Base-by-base conservation (phyloP, 2,888 invertebrate genomes). In the Leptinotarsa tumamoca region DNA sequence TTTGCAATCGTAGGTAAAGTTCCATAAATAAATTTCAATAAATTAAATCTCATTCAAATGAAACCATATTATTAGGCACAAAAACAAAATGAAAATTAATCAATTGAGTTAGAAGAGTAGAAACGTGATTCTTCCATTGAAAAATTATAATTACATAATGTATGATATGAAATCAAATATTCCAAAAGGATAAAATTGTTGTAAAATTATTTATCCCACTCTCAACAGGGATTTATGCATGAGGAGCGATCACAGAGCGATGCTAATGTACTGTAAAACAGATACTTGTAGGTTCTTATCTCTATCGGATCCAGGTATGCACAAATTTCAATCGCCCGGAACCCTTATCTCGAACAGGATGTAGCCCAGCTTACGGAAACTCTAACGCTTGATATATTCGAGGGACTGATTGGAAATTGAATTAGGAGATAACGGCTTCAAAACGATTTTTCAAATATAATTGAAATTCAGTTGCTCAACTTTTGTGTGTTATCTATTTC, bases 221-320 rank as follows among this genome's bases (percentile, higher is more conserved):
- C 33, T n/a, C 43, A 3, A 7, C 14, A 43, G 82, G 83, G 80
- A 82, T 83, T 83, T 82, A 80, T 82, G 83, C 83, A 82, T 82
- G 83, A 82, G 82, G 82, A 82, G 81, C 84, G 82, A 81, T 80
- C 85, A 83, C 83, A 84, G 84, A 83, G 84, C 83, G 84, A 82
- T 82, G 84, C 85, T 86, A 87, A 87, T 87, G 86, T 86, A 86
- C 86, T 84, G 87, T 86, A 85, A 86, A 86, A 83, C 84, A 82
- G 87, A 87, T 86, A 86, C 85, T 85, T 79, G 81, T 79, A 80
- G 80, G 78, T 82, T 80, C 81, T 75, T 79, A 80, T 79, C 79
- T 78, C 78, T 78, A 51, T 68, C 68, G 52, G 54, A 54, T 68
- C 52, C 69, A 54, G 69, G 56, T 69, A 56, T 80, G 79, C 76